Evolutionary conservation across 1,140 invertebrate genomes (phyloP).

Genomic region (Drosophila sturtevanti): DNA sequence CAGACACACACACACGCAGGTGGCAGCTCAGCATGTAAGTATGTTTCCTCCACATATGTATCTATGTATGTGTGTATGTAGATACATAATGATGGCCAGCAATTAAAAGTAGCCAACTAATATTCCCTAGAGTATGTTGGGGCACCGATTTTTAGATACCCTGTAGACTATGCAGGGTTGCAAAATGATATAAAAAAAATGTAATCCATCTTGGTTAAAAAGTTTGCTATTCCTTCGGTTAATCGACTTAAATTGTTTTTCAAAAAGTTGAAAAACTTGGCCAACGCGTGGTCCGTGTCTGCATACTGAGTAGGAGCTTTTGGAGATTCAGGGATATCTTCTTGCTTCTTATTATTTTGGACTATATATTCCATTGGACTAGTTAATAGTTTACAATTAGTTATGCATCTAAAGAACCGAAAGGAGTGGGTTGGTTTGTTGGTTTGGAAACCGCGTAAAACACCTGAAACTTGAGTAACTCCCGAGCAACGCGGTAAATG

Average conservation of each 20-base stretch:
- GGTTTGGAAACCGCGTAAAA: slow-evolving; percentile 1
- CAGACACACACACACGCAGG: background rate
- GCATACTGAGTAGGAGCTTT: no score
- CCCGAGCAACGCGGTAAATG: slow-evolving; percentile 56
- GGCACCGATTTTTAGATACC: background rate
- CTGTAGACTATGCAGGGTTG: no score
- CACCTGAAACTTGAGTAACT: slow-evolving; percentile 36
- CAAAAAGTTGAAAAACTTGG: no score
- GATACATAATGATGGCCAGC: slow-evolving; percentile 38
- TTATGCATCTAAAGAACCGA: slow-evolving; percentile 7
- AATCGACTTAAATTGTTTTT: no score
- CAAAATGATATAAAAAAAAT: no score
- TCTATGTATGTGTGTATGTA: slow-evolving; percentile 28
- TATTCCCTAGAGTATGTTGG: background rate
- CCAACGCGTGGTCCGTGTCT: no score
- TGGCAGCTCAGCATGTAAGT: slow-evolving; percentile 42
- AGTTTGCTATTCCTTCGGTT: no score
- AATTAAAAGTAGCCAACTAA: slow-evolving; percentile 35
- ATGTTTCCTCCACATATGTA: background rate
- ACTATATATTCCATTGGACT: no score
- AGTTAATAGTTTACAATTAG: slow-evolving; percentile 14
- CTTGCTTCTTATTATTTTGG: no score
- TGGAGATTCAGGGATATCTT: no score
- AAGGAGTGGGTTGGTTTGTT: background rate
- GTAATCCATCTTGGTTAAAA: no score